Evolutionary conservation across 64 coral and sea anemone genomes (phyloP).

Genomic region (Pocillopora verrucosa): DNA sequence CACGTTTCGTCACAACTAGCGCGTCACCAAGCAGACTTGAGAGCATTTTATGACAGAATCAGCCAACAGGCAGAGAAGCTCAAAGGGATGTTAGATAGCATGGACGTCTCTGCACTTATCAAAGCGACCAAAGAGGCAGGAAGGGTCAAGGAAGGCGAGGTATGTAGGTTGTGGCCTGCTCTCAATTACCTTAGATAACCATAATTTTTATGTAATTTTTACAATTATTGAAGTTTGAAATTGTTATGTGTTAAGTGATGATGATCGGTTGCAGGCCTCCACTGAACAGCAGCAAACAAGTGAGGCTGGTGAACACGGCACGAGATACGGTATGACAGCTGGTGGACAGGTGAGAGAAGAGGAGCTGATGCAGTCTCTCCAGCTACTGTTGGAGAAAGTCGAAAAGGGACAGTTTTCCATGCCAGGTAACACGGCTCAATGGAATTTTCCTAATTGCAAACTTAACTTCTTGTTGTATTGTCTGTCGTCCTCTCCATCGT

Average conservation of each 20-base stretch:
- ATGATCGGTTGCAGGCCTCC: background rate
- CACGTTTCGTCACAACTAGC: slow-evolving; percentile 95
- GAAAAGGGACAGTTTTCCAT: slow-evolving; percentile 77
- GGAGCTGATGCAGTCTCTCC: slow-evolving; percentile 84
- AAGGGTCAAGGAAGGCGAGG: background rate
- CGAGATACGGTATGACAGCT: slow-evolving; percentile 71
- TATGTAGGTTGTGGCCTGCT: background rate
- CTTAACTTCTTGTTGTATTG: too few relatives aligned
- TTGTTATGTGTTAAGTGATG: background rate
- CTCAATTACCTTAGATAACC: background rate
- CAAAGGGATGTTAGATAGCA: slow-evolving; percentile 91
- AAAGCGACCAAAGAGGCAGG: slow-evolving; percentile 68
- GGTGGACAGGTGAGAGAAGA: slow-evolving; percentile 78
- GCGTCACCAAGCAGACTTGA: slow-evolving; percentile 87
- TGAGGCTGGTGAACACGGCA: slow-evolving; percentile 2
- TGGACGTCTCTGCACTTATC: slow-evolving; percentile 96
- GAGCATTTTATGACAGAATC: slow-evolving; percentile 97
- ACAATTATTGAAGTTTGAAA: background rate
- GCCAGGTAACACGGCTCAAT: slow-evolving; percentile 1
- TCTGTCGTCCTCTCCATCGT: too few relatives aligned
- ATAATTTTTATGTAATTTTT: too few relatives aligned
- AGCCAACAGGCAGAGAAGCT: slow-evolving; percentile 95
- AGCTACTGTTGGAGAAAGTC: slow-evolving; percentile 83
- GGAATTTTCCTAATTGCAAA: too few relatives aligned
- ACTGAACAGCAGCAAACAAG: slow-evolving; percentile 38